Evolutionary conservation across 1,140 invertebrate species (phyloP), one percentile per base, ranked within the genome.

Genomic region (Zaprionus davidi): DNA sequence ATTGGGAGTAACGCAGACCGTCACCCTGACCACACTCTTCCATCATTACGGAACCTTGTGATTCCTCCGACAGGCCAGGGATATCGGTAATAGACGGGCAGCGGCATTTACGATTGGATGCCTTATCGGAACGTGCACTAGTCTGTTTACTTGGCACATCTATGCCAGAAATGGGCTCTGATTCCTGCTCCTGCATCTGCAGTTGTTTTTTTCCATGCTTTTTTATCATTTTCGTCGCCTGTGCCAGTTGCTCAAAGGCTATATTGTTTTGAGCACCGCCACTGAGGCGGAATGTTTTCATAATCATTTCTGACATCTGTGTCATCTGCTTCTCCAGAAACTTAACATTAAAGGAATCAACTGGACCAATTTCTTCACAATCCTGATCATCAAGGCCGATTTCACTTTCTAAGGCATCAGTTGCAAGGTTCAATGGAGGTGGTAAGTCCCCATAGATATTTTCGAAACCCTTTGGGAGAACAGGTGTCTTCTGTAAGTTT

Each of bases 271-370:
- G 34, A 1, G 74, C 15, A 1, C 85, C 90, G n/a, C 85, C 76
- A 44, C 65, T 73, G 3, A 81, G 74, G 9, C 81, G 85, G 34
- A 84, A 81, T 0, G 84, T 73, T 20, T 81, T 81, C 84, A 90
- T 88, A 5, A 88, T 88, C 66, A 88, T 79, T 34, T 84, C 85
- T 0, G 84, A 90, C 84, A 88, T 88, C 26, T 88, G 81, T 7
- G 71, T 69, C 84, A 88, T 90, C 34, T 88, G 81, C 17, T 84
- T 76, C 28, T 88, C 84, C 46, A 88, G 56, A 13, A 76, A 90
- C 51, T 78, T 83, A 1, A 90, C 69, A 51, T 73, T 74, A 0
- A 79, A 56, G 9, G 57, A 5, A 71, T 90, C 71, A 5, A 71
- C 51, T 6, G 58, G 2, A 13, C 11, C 9, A 36, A 76, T 51